Evolutionary conservation across 2,888 invertebrate genomes (phyloP).

Genomic region (Tachystola acroxantha): DNA sequence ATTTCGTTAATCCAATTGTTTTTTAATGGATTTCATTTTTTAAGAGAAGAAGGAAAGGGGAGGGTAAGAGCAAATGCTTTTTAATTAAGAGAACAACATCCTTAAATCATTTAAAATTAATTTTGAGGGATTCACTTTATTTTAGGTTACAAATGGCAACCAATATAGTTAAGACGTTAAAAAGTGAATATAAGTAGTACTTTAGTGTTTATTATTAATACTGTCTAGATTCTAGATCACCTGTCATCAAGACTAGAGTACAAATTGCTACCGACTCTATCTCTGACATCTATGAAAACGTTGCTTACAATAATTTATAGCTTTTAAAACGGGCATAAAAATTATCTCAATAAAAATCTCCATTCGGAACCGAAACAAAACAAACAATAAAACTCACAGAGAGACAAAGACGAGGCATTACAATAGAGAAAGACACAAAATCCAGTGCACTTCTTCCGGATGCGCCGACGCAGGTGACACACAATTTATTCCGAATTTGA

Average conservation of each 20-base stretch:
- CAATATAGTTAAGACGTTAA: no score
- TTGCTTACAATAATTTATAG: constrained; percentile 63
- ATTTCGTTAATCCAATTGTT: constrained; percentile 31
- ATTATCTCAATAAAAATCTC: constrained; percentile 67
- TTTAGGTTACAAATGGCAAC: no score
- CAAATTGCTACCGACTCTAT: constrained; percentile 60
- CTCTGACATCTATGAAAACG: constrained; percentile 54
- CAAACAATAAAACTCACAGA: constrained; percentile 58
- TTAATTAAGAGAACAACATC: no score
- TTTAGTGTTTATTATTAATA: no score
- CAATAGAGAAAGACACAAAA: constrained; percentile 26
- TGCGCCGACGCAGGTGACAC: constrained; percentile 73
- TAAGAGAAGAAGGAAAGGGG: constrained; percentile 13
- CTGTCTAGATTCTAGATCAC: constrained; percentile 41
- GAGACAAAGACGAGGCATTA: constrained; percentile 35
- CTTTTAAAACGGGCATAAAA: constrained; percentile 68
- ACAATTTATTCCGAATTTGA: constrained; percentile 77
- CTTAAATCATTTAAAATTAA: no score
- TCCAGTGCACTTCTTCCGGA: constrained; percentile 64
- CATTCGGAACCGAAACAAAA: constrained; percentile 49
- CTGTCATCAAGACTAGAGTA: constrained; percentile 58
- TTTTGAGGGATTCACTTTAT: no score
- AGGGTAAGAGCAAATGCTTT: background rate
- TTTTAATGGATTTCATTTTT: constrained; percentile 17
- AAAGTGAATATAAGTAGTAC: no score